Evolutionary conservation across 2,888 invertebrate genomes (phyloP), one percentile per base, ranked within the genome.

Genomic region (Anagyrus pseudococci): DNA sequence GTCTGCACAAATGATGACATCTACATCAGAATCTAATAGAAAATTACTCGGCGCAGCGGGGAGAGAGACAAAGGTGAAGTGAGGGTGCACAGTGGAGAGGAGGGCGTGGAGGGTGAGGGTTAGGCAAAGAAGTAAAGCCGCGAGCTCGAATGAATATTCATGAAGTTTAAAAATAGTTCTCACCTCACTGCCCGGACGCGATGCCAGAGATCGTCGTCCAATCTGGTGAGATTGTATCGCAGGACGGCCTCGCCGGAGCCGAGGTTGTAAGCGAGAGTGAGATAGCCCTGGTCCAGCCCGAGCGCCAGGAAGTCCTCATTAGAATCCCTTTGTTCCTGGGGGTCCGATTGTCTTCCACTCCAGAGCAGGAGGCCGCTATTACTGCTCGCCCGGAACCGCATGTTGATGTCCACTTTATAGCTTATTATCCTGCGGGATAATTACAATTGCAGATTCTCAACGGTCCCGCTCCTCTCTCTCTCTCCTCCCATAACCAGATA

Each of bases 201-300:
- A 81, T 93, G 93, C 93, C 93, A 94, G 56, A 92, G 84, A 44
- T 95, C 95, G 80, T 97, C 96, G 82, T 94, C 92, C 41, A 97
- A 89, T 78, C 89, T 88, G 13, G 93, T 91, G 72, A 87, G 86
- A 81, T 96, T 96, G 72, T 94, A 93, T 67, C 89, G 86, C 55
- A 96, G 90, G 67, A 90, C 86, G 53, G 92, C 91, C 77, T 94
- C 93, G 1, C 94, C 95, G 70, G 92, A 92, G 49, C 94, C 94
- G 69, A 95, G 85, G 81, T 94, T 93, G 80, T 92, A 96, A 73
- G 93, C 88, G 73, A 87, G 84, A 68, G 82, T 90, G 2, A 93
- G 85, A 59, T 88, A 88, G 1, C 94, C 94, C 71, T 88, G 85
- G 75, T 92, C 89, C 63, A 96, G 85, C 46, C 94, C 96, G 48